Evolutionary conservation across 2,797 vertebrate species (phyloP).

Genomic region (Podarcis lilfordi): DNA sequence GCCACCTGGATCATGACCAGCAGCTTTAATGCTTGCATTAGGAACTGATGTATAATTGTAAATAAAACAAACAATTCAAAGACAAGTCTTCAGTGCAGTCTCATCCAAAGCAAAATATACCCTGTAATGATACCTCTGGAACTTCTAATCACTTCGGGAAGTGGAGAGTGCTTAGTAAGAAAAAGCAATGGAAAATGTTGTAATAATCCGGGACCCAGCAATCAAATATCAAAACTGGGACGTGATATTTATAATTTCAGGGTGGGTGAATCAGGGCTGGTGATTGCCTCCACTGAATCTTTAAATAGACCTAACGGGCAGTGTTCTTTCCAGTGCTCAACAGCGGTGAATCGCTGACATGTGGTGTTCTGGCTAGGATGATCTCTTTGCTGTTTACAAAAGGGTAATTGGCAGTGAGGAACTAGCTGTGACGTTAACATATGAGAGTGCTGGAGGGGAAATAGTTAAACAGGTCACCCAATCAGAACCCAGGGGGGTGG

Average conservation of each 20-base stretch:
- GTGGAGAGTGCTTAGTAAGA: not conserved
- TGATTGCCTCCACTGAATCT: conserved; percentile 1
- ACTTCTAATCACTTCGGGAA: not conserved
- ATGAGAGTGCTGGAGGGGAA: no score
- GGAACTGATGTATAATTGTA: not conserved
- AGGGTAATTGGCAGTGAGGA: not conserved
- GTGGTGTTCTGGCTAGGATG: conserved; percentile 13
- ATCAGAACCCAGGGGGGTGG: no score
- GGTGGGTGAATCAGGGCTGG: not conserved
- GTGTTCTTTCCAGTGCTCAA: not conserved
- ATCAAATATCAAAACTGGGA: conserved; percentile 9
- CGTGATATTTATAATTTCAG: not conserved
- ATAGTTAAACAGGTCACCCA: no score
- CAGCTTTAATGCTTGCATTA: not conserved
- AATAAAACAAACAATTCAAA: not conserved
- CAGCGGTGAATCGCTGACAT: conserved; percentile 4
- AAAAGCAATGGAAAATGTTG: not conserved
- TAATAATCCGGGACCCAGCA: not conserved
- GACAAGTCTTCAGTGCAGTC: not conserved
- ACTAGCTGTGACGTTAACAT: not conserved
- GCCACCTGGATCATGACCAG: not conserved
- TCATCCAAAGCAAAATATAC: not conserved
- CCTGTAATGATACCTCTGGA: not conserved
- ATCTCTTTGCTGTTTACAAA: not conserved
- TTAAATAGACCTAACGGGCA: not conserved